phyloP scores from a whole-genome alignment of 64 coral and sea anemone genomes.

The Exaiptasia diaphana region DNA sequence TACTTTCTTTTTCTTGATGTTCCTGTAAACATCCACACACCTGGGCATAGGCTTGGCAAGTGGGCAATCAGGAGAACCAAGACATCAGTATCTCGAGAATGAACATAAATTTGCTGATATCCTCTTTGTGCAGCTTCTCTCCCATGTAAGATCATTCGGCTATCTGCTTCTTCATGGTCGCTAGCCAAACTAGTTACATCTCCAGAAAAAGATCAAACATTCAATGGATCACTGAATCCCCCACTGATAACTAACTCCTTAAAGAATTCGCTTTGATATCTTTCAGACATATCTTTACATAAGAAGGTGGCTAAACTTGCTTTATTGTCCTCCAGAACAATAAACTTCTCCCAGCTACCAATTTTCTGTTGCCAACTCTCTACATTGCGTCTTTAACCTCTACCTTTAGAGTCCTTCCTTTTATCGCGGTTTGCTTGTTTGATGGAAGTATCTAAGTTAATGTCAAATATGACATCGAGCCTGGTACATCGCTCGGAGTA shows the following conservation, averaged over 20 bases:
- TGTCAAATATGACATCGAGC: slow-evolving; percentile 59
- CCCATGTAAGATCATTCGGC: neutral
- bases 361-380: slow-evolving; percentile 38
- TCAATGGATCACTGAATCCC: slow-evolving; percentile 31
- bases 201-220: slow-evolving; percentile 39
- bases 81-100: slow-evolving; percentile 42
- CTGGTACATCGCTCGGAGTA: slow-evolving; percentile 34
- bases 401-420: slow-evolving; percentile 13
- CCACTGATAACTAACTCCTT: slow-evolving; percentile 48
- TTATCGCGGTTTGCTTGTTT: slow-evolving; percentile 34
- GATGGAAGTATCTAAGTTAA: slow-evolving; percentile 35
- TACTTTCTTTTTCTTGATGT: slow-evolving; percentile 18
- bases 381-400: slow-evolving; percentile 10
- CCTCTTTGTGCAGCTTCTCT: slow-evolving; percentile 49
- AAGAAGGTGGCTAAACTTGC: slow-evolving; percentile 43
- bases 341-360: slow-evolving; percentile 46
- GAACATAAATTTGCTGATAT: slow-evolving; percentile 40
- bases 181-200: slow-evolving; percentile 4
- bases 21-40: slow-evolving; percentile 38
- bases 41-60: neutral
- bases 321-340: slow-evolving; percentile 45
- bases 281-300: slow-evolving; percentile 28
- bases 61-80: slow-evolving; percentile 30
- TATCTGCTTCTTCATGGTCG: slow-evolving; percentile 60
- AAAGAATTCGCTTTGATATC: neutral